A percentile compares a stretch with the other conserved stretches of the same genome.
Evolutionary conservation across 2,113 vertebrate species (phyloP).

Genomic region (Nicator chloris): DNA sequence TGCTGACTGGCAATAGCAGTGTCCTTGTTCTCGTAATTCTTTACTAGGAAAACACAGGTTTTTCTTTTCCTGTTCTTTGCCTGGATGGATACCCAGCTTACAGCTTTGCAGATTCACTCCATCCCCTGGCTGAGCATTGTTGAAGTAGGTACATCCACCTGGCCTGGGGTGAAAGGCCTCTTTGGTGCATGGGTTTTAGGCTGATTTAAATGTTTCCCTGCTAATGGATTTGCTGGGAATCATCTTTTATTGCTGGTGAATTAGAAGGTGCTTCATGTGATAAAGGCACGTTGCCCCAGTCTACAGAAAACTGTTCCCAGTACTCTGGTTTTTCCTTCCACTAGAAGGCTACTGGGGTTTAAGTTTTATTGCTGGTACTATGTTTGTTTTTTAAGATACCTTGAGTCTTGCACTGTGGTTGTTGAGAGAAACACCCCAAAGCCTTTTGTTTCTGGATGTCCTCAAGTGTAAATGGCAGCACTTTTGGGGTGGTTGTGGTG

Average conservation of each 20-base stretch:
- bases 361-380: neutral
- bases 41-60: neutral
- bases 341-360: neutral
- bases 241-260: neutral
- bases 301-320: neutral
- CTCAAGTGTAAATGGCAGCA: fast-evolving
- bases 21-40: neutral
- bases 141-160: neutral
- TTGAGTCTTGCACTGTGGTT: neutral
- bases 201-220: neutral
- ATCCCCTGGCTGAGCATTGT: neutral
- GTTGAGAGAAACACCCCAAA: neutral
- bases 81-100: neutral
- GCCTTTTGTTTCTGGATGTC: neutral
- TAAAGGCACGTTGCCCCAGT: fast-evolving
- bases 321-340: neutral
- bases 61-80: neutral
- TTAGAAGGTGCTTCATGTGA: neutral
- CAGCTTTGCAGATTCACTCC: neutral
- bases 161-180: neutral
- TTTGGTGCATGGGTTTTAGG: neutral
- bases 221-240: neutral
- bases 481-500: neutral
- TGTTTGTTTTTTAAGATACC: neutral
- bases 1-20: neutral